phyloP scores from a whole-genome alignment of 1,140 invertebrate species.

The Eulimnadia texana region DNA sequence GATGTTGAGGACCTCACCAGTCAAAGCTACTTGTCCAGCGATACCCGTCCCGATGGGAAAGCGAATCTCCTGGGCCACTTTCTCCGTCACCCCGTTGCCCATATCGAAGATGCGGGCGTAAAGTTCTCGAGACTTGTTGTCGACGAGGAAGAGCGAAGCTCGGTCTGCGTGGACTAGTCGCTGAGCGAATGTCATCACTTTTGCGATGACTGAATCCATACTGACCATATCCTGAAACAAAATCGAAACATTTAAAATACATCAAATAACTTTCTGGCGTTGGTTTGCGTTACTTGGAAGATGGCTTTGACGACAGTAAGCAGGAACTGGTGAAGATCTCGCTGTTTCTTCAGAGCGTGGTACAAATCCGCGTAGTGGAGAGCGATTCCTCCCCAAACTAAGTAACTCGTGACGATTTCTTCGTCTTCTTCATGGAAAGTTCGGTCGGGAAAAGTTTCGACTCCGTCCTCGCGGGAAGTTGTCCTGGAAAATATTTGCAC shows the following conservation, averaged over 20 bases:
- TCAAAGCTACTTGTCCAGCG: slow-evolving; percentile 54
- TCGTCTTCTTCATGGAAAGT: slow-evolving; percentile 49
- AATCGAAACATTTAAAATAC: not conserved
- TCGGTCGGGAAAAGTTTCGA: too few species aligned
- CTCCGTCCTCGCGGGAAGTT: slow-evolving; percentile 23
- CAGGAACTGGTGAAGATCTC: slow-evolving; percentile 52
- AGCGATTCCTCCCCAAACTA: slow-evolving; percentile 47
- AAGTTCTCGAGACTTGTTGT: slow-evolving; percentile 51
- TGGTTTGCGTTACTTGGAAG: slow-evolving; percentile 27
- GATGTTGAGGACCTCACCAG: slow-evolving; percentile 61
- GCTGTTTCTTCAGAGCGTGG: slow-evolving; percentile 43
- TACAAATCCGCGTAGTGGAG: slow-evolving; percentile 45
- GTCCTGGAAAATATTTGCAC: not conserved
- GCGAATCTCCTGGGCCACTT: slow-evolving; percentile 25
- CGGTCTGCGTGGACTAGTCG: slow-evolving; percentile 63
- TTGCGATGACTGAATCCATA: slow-evolving; percentile 64
- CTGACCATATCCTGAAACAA: slow-evolving; percentile 61
- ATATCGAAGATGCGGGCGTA: slow-evolving; percentile 67
- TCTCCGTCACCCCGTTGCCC: not conserved
- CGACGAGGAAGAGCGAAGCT: slow-evolving; percentile 59
- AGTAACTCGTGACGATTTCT: slow-evolving; percentile 43
- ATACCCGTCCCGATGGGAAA: slow-evolving; percentile 47
- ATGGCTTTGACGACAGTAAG: slow-evolving; percentile 55
- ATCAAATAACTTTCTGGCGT: not conserved
- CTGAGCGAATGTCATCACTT: slow-evolving; percentile 68